A percentile compares a stretch with the other conserved stretches of the same genome.
Conservation (phyloP, 1,140 invertebrate species). For the Aradophagus sp. region DNA sequence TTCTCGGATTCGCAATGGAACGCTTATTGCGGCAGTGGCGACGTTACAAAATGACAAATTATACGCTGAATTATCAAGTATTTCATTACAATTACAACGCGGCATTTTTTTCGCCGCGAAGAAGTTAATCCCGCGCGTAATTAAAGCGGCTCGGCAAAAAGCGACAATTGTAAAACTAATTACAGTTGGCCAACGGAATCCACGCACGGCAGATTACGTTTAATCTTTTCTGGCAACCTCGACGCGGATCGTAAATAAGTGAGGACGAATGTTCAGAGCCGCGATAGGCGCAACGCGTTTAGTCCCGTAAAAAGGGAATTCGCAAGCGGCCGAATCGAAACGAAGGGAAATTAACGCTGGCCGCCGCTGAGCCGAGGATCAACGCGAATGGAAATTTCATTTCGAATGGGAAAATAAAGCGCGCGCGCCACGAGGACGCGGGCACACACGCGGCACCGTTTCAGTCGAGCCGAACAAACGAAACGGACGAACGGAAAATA, state of each 20-base stretch:
- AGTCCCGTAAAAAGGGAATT: conserved; percentile 58
- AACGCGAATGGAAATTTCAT: conserved; percentile 54
- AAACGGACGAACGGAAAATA: conserved; percentile 1
- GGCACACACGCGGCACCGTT: too few relatives aligned
- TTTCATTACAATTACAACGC: not conserved
- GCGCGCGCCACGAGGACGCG: too few relatives aligned
- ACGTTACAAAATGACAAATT: not conserved
- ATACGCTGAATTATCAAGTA: not conserved
- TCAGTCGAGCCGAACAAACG: not conserved
- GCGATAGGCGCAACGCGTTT: too few relatives aligned
- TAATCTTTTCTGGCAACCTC: conserved; percentile 50
- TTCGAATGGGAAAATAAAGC: conserved; percentile 35
- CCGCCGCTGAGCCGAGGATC: conserved; percentile 43
- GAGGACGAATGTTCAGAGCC: conserved; percentile 21
- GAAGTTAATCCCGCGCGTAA: conserved; percentile 20
- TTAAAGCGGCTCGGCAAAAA: conserved; percentile 16
- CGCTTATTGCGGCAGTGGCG: too few relatives aligned
- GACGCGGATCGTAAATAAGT: conserved; percentile 47
- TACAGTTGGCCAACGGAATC: conserved; percentile 38
- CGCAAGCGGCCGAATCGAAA: conserved; percentile 42
- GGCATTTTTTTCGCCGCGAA: not conserved
- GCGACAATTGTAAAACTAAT: conserved; percentile 44
- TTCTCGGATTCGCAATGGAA: too few relatives aligned
- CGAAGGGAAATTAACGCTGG: conserved; percentile 54
- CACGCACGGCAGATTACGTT: conserved; percentile 26